Percentiles rank a stretch among this genome's conserved stretches.
phyloP scores from a whole-genome alignment of 2,113 vertebrate genomes.

The Phylloscopus whistleri region DNA sequence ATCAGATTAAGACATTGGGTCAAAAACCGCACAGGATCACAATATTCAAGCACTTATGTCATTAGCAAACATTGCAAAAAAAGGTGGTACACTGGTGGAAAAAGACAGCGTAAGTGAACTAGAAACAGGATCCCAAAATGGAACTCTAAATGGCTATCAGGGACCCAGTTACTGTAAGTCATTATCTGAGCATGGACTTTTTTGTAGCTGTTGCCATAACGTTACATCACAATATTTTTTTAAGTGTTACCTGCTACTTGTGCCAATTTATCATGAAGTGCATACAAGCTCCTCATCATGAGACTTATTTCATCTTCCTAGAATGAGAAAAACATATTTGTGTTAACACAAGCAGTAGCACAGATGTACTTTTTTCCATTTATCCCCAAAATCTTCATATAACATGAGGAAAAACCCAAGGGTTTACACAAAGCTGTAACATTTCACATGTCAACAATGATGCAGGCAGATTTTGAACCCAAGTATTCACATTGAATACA shows the following conservation, averaged over 20 bases:
- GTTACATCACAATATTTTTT: neutral
- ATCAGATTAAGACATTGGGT: neutral
- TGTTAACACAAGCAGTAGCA: neutral
- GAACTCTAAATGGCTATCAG: neutral
- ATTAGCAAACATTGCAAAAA: neutral
- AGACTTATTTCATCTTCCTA: constrained; percentile 78
- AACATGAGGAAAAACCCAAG: neutral
- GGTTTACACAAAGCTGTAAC: neutral
- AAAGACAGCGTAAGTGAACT: neutral
- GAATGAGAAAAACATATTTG: constrained; percentile 49
- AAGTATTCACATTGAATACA: neutral
- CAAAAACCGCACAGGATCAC: neutral
- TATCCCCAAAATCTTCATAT: neutral
- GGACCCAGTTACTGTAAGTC: neutral
- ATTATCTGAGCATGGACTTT: neutral
- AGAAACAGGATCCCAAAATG: neutral
- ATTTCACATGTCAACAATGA: neutral
- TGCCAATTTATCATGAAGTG: constrained; percentile 91
- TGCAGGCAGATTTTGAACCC: neutral
- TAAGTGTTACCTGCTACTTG: constrained; percentile 85
- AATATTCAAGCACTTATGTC: neutral
- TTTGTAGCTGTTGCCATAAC: neutral
- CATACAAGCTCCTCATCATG: constrained; percentile 88
- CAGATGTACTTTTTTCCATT: neutral
- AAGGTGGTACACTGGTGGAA: neutral